Conservation (phyloP, 1,140 invertebrate genomes). For the Hycleus cichorii region DNA sequence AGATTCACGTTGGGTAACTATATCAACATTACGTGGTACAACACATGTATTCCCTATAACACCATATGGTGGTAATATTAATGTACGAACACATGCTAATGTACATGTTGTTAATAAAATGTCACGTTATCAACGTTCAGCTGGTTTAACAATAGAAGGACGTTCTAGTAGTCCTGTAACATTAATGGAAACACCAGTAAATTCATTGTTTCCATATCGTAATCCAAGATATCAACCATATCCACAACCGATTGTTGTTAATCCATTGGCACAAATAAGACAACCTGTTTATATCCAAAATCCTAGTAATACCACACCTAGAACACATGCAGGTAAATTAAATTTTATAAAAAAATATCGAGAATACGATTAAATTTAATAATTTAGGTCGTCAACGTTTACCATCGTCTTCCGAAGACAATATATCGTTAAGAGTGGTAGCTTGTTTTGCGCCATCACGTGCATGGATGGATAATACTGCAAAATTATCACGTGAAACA, state of each 20-base stretch:
- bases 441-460: conserved; percentile 69
- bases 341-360: conserved; percentile 2
- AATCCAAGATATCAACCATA: conserved; percentile 86
- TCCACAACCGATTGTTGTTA: conserved; percentile 70
- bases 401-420: conserved; percentile 58
- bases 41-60: conserved; percentile 96
- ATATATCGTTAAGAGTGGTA: conserved; percentile 62
- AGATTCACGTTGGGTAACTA: conserved; percentile 92
- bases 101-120: conserved; percentile 90
- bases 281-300: conserved; percentile 52
- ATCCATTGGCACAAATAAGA: conserved; percentile 78
- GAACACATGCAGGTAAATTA: conserved; percentile 16
- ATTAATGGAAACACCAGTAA: conserved; percentile 43
- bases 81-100: conserved; percentile 85
- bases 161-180: conserved; percentile 64
- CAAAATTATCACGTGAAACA: conserved; percentile 34
- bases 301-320: conserved; percentile 30
- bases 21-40: conserved; percentile 90
- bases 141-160: conserved; percentile 74
- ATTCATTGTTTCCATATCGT: conserved; percentile 64
- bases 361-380: neutral
- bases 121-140: conserved; percentile 90
- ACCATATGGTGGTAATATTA: conserved; percentile 90
- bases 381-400: conserved; percentile 53
- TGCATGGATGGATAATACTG: conserved; percentile 59